phyloP scores from a whole-genome alignment of 2,113 vertebrate species.

The Marcusenius ussheri region DNA sequence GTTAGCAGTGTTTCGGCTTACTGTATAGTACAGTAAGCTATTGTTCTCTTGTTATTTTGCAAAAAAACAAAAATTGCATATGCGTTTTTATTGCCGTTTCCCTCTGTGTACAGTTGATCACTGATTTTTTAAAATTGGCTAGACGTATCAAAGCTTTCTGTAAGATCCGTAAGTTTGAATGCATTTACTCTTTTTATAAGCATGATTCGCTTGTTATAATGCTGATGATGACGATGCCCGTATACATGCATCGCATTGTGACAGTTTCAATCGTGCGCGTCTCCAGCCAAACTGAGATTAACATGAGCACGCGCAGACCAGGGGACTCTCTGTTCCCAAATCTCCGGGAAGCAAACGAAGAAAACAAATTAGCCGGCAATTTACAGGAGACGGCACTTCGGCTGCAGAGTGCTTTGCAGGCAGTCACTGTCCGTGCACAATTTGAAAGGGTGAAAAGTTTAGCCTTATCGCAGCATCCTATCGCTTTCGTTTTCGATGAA shows the following conservation, averaged over 20 bases:
- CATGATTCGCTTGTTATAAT: background rate
- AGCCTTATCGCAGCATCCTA: background rate
- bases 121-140: background rate
- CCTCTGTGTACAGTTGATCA: background rate
- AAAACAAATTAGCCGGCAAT: background rate
- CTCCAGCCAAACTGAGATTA: background rate
- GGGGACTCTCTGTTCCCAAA: background rate
- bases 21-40: constrained; percentile 6
- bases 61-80: background rate
- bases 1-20: background rate
- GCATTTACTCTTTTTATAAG: background rate
- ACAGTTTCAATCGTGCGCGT: background rate
- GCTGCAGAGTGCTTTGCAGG: background rate
- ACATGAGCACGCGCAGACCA: background rate
- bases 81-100: background rate
- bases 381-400: background rate
- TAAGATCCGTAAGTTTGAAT: background rate
- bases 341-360: background rate
- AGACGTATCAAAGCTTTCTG: background rate
- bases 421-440: background rate
- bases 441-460: background rate
- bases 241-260: background rate
- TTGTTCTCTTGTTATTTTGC: constrained; percentile 10
- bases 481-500: background rate
- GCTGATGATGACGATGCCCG: background rate